Percentiles rank a stretch among this genome's conserved stretches.
Conservation (phyloP, 2,888 invertebrate species). For the Tetramorium bicarinatum region DNA sequence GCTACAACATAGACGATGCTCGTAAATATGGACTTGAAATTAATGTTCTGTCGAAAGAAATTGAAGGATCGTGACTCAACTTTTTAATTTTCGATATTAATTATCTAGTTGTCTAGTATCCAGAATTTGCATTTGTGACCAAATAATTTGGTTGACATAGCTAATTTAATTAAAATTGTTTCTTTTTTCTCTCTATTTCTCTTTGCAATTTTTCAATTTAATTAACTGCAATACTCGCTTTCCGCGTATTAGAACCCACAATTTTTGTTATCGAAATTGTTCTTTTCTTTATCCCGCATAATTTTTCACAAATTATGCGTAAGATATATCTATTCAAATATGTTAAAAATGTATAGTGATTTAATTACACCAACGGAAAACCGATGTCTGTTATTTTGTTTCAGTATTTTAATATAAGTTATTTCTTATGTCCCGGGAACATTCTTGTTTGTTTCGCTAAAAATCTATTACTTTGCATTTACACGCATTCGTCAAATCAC, state of each 20-base stretch:
- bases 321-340: background rate
- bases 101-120: background rate
- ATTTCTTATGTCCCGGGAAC: background rate
- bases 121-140: background rate
- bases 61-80: background rate
- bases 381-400: background rate
- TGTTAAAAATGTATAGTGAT: background rate
- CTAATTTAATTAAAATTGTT: background rate
- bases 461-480: slow-evolving; percentile 20
- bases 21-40: slow-evolving; percentile 4
- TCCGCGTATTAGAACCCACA: background rate
- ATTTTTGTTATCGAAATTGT: background rate
- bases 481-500: slow-evolving; percentile 12
- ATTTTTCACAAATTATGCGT: background rate
- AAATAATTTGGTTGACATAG: background rate
- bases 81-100: background rate
- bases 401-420: background rate
- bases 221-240: too few species aligned
- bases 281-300: background rate
- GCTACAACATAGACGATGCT: background rate
- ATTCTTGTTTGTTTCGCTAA: background rate
- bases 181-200: background rate
- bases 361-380: background rate
- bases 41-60: background rate
- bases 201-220: background rate